Conservation (phyloP, 1,140 invertebrate genomes). For the Aplysia californica region DNA sequence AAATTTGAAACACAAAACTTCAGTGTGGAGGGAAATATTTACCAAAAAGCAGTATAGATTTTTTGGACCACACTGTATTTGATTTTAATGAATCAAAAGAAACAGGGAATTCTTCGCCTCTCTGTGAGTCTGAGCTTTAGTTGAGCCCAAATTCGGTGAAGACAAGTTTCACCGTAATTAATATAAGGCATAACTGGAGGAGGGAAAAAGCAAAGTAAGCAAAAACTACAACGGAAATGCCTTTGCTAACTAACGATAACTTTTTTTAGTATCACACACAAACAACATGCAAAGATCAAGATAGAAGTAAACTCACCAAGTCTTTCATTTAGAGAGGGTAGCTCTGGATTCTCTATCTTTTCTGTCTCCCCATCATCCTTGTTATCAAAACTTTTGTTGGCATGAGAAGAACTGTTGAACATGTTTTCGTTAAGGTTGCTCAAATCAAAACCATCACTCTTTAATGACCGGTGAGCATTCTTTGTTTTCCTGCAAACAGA, state of each 20-base stretch:
- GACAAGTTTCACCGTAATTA: no score
- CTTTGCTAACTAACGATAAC: no score
- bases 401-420: neutral
- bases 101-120: no score
- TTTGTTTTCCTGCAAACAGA: no score
- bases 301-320: slow-evolving; percentile 39
- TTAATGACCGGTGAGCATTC: neutral
- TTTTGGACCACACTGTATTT: no score
- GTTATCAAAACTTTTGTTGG: slow-evolving; percentile 9
- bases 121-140: no score
- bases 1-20: no score
- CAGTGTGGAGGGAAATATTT: no score
- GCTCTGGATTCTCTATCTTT: slow-evolving; percentile 17
- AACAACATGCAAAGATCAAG: neutral
- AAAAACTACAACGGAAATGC: neutral
- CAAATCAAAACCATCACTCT: neutral
- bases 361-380: neutral
- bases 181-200: no score
- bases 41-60: no score
- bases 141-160: no score
- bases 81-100: no score
- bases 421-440: slow-evolving; percentile 25
- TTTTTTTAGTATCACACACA: neutral
- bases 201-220: neutral
- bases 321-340: slow-evolving; percentile 60